Conservation (phyloP, 2,113 vertebrate species). For the Struthio camelus region DNA sequence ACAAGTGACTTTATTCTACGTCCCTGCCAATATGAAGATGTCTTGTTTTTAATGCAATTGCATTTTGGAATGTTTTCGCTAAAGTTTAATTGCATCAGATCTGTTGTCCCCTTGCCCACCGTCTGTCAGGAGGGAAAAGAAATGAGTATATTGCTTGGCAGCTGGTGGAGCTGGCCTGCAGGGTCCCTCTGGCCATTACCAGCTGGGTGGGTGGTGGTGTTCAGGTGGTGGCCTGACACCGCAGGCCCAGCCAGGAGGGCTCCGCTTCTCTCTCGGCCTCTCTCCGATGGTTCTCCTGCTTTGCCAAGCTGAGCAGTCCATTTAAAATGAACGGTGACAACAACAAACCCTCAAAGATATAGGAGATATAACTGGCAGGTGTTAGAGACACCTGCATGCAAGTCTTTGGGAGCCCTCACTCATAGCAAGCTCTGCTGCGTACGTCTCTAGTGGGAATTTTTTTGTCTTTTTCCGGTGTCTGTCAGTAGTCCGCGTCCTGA, state of each 20-base stretch:
- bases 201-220: neutral
- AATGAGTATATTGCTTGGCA: neutral
- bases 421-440: fast-evolving
- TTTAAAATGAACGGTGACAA: neutral
- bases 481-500: fast-evolving
- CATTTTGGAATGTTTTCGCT: neutral
- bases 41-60: neutral
- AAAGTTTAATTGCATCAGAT: neutral
- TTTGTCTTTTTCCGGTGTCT: neutral
- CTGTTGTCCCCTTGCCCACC: neutral
- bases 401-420: neutral
- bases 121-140: neutral
- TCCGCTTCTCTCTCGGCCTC: too few species aligned
- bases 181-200: neutral
- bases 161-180: neutral
- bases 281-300: too few species aligned
- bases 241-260: too few species aligned
- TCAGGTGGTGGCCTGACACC: neutral
- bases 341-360: neutral
- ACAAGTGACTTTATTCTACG: neutral
- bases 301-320: too few species aligned
- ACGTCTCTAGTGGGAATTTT: too few species aligned
- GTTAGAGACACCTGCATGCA: too few species aligned
- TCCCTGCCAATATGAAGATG: too few species aligned
- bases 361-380: neutral